Base-by-base conservation (phyloP, 2,113 vertebrate species). In the Pungitius pungitius region DNA sequence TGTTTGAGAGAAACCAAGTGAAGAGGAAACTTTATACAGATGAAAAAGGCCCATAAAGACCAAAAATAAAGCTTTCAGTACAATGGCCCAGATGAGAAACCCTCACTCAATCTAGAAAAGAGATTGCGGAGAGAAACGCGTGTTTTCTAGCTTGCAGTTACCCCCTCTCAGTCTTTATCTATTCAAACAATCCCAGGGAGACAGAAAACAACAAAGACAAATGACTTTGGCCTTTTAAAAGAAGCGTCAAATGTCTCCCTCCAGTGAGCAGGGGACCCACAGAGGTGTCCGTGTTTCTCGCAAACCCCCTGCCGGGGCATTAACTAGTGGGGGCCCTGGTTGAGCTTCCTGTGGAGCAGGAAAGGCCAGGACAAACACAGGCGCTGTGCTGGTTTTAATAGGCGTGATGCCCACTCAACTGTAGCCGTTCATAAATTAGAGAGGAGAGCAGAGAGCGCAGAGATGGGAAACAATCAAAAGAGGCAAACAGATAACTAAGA, bases 321-420 rank as follows among this genome's bases (percentile, higher is more conserved):
- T 90, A 91, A 86, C 85, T 83, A 83, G 76, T 60, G 51, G 67
- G 73, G 69, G 81, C 69, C 77, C 66, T 43, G 30, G 82, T 87
- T 82, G 75, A 88, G 85, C 80, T 83, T 89, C 87, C 90, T 60
- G 93, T 92, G 56, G 87, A 83, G 85, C 72, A 57, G 60, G 43
- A 86, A 87, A 84, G 84, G 85, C 86, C 81, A 86, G 79, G 47
- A 75, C 84, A 91, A 91, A 88, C 94, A 93, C 85, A 67, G 79
- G 90, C 86, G 82, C 81, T 85, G 93, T 91, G 85, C 71, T 87
- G 80, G 78, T 90, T 93, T 89, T 86, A 91, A 92, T 83, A 79
- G 76, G 85, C 77, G 58, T 62, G 27, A 73, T 73, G 70, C 77
- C 75, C 81, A 76, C 81, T 92, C 77, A 58, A 89, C 79, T 87